Percentiles rank a stretch among this genome's conserved stretches.
Conservation (phyloP, 53 echinoderm and acorn worm species). For the Crossaster papposus region DNA sequence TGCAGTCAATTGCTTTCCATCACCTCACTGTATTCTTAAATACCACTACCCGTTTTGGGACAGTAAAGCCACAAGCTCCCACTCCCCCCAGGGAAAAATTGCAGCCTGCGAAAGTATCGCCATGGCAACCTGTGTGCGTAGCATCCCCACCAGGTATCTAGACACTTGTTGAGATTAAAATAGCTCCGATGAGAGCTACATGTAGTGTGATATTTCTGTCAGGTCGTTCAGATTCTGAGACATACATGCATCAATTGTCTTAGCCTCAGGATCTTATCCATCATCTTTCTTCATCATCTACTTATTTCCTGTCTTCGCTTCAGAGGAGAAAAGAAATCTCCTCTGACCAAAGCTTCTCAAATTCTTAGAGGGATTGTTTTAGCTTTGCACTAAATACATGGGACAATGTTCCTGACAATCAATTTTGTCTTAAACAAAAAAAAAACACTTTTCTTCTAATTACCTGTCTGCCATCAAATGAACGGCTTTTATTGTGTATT, state of each 20-base stretch:
- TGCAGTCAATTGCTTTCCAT: too few relatives aligned
- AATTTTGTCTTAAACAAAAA: not conserved
- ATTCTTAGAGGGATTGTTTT: not conserved
- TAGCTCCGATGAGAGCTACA: not conserved
- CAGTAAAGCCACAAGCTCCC: not conserved
- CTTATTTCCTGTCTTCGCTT: not conserved
- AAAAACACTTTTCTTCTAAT: not conserved
- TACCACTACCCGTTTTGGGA: not conserved
- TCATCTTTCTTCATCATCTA: not conserved
- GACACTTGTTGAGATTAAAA: not conserved
- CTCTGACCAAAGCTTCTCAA: not conserved
- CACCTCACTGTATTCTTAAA: not conserved
- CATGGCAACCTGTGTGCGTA: constrained; percentile 12
- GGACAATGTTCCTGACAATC: not conserved
- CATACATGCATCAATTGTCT: not conserved
- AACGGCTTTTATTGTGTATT: too few relatives aligned
- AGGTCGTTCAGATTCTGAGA: not conserved
- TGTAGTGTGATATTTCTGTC: not conserved
- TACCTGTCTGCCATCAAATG: too few relatives aligned
- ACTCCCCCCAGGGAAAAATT: not conserved
- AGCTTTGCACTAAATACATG: not conserved
- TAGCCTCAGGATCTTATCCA: not conserved
- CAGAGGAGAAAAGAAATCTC: not conserved
- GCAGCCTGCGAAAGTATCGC: not conserved
- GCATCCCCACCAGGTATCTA: not conserved